Evolutionary conservation across 2,113 vertebrate species (phyloP).

Genomic region (Neogobius melanostomus): DNA sequence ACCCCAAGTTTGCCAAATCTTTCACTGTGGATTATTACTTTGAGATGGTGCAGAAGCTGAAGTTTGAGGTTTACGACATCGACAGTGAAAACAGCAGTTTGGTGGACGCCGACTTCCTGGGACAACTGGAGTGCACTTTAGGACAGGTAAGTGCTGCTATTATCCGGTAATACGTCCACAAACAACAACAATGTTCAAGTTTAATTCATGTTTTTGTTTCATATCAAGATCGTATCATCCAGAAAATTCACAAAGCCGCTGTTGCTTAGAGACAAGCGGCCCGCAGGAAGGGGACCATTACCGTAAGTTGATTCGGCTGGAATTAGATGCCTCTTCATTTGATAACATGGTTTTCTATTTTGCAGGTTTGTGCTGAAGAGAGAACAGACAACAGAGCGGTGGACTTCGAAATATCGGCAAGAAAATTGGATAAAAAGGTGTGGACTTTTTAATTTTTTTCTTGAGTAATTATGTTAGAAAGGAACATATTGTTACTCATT

Average conservation of each 20-base stretch:
- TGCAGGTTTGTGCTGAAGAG: slow-evolving; percentile 90
- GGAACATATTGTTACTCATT: not conserved
- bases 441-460: not conserved
- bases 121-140: slow-evolving; percentile 89
- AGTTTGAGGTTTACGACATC: slow-evolving; percentile 91
- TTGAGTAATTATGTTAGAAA: not conserved
- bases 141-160: slow-evolving; percentile 81
- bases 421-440: slow-evolving; percentile 97
- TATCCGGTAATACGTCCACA: not conserved
- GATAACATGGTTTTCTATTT: not conserved
- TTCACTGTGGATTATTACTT: slow-evolving; percentile 95
- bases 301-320: slow-evolving; percentile 68
- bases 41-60: slow-evolving; percentile 93
- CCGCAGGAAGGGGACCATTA: slow-evolving; percentile 92
- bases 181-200: not conserved
- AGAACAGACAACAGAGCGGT: slow-evolving; percentile 92
- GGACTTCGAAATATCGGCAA: slow-evolving; percentile 86
- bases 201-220: not conserved
- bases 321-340: not conserved
- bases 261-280: slow-evolving; percentile 83
- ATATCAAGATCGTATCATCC: slow-evolving; percentile 88
- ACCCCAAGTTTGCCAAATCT: slow-evolving; percentile 87
- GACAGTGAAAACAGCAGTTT: slow-evolving; percentile 87
- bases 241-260: slow-evolving; percentile 85
- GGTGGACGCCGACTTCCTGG: slow-evolving; percentile 91